phyloP scores from a whole-genome alignment of 2,888 invertebrate species.

The Hoplodrina blanda region DNA sequence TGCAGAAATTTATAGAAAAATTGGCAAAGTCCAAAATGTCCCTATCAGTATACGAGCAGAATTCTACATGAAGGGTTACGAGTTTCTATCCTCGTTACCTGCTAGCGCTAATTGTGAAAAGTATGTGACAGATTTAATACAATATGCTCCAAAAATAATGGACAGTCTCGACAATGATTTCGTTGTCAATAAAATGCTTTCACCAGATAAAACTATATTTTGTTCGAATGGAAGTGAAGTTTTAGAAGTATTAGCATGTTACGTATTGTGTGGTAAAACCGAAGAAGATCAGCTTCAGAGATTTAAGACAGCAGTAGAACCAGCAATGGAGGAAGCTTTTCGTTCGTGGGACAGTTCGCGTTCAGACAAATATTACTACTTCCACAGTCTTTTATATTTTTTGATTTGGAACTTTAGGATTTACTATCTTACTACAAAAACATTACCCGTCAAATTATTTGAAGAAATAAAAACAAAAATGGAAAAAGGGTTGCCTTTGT shows the following conservation, averaged over 20 bases:
- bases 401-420: conserved; percentile 32
- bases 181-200: conserved; percentile 63
- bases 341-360: conserved; percentile 56
- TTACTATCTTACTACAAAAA: conserved; percentile 55
- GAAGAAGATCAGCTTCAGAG: conserved; percentile 64
- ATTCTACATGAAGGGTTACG: conserved; percentile 69
- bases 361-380: conserved; percentile 41
- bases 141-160: conserved; percentile 60
- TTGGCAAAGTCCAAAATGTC: conserved; percentile 62
- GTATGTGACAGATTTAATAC: conserved; percentile 54
- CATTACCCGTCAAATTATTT: conserved; percentile 68
- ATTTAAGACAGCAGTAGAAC: conserved; percentile 62
- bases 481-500: conserved; percentile 35
- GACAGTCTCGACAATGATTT: conserved; percentile 68
- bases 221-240: conserved; percentile 26
- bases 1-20: conserved; percentile 67
- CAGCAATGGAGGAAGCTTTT: conserved; percentile 64
- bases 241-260: conserved; percentile 59
- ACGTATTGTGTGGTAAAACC: conserved; percentile 63
- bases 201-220: conserved; percentile 56
- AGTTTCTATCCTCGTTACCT: conserved; percentile 67
- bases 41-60: conserved; percentile 49
- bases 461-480: conserved; percentile 64
- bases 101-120: conserved; percentile 61
- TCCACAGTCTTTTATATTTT: conserved; percentile 28